Percentiles rank a stretch among this genome's conserved stretches.
These are phyloP conservation scores for Melinopterus prodromus DNA, from an alignment of 2,888 invertebrate genomes.

Conservation along the genomic window DNA sequence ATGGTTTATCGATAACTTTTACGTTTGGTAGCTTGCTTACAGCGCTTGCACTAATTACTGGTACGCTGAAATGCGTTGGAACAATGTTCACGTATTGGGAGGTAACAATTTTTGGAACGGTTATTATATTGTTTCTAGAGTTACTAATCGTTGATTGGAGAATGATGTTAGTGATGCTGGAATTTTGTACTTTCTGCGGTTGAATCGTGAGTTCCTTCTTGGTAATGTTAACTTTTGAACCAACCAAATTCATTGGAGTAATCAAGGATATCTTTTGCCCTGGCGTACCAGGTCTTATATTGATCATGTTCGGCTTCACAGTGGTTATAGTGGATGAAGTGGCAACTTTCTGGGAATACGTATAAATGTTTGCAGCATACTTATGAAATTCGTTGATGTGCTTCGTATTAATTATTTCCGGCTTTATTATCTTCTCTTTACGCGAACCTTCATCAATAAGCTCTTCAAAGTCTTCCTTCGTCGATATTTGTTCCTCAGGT, in stretches of 20 bases:
- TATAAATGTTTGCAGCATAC: constrained; percentile 51
- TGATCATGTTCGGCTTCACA: constrained; percentile 39
- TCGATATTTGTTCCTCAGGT: constrained; percentile 70
- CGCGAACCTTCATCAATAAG: constrained; percentile 70
- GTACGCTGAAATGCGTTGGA: constrained; percentile 57
- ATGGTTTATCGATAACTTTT: constrained; percentile 61
- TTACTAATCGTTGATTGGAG: constrained; percentile 48
- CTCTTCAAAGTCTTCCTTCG: constrained; percentile 73
- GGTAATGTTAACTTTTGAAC: constrained; percentile 31
- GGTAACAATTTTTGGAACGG: constrained; percentile 54
- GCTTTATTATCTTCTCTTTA: constrained; percentile 61
- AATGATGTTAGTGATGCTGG: constrained; percentile 54
- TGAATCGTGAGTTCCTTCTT: constrained; percentile 31
- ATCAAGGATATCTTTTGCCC: constrained; percentile 42
- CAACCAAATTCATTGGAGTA: constrained; percentile 38
- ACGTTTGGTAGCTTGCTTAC: constrained; percentile 58
- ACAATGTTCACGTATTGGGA: constrained; percentile 56
- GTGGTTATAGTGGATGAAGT: constrained; percentile 33
- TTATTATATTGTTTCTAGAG: constrained; percentile 52
- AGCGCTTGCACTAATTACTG: constrained; percentile 60
- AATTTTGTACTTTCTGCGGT: constrained; percentile 23
- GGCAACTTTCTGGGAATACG: constrained; percentile 45
- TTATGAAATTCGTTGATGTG: constrained; percentile 58
- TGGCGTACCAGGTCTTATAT: constrained; percentile 34
- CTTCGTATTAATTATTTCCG: constrained; percentile 51